Base-by-base conservation (phyloP, 2,888 invertebrate genomes). In the Pheosia tremula region DNA sequence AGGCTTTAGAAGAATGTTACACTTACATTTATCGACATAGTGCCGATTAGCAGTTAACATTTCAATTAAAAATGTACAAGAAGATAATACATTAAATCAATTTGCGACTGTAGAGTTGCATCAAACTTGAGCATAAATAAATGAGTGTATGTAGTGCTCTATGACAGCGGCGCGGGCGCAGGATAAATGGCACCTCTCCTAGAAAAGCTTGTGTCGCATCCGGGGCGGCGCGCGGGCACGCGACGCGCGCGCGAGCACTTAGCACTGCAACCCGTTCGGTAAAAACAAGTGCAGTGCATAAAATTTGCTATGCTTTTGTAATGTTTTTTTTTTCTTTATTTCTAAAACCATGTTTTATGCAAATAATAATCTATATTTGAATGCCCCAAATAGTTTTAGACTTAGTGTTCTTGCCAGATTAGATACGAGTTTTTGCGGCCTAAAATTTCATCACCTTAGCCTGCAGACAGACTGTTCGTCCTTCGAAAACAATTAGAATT, bases 181-280 rank as follows among this genome's bases (percentile, higher is more conserved):
- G 84, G 84, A 83, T 83, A 83, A 83, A 83, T 79, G 71, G 79
- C 74, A 68, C 78, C 74, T 82, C 88, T 88, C 85, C 85, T 88
- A 91, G 90, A 91, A 89, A 89, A 81, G 82, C 79, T 78, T 81
- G 77, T 81, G 78, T 82, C 69, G 85, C 80, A 89, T 90, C 91
- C 90, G 90, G 89, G 85, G 82, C 84, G 81, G 70, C n/a, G 90
- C 89, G 71, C 57, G 69, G 78, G 86, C 88, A 87, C 87, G 87
- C 85, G 87, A 82, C 83, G 70, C 66, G 54, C 74, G 78, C 79
- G 73, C 80, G 79, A 80, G 79, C 80, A 58, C 61, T 58, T 62
- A 56, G 53, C 59, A 60, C 38, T 63, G 59, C 13, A 45, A 41
- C 11, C 0, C 60, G 49, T 68, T 61, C 75, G 57, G 56, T 58